Percentiles rank a stretch among this genome's conserved stretches.
Conservation (phyloP, 2,797 vertebrate genomes). For the Microctenopoma stevenorrisi region DNA sequence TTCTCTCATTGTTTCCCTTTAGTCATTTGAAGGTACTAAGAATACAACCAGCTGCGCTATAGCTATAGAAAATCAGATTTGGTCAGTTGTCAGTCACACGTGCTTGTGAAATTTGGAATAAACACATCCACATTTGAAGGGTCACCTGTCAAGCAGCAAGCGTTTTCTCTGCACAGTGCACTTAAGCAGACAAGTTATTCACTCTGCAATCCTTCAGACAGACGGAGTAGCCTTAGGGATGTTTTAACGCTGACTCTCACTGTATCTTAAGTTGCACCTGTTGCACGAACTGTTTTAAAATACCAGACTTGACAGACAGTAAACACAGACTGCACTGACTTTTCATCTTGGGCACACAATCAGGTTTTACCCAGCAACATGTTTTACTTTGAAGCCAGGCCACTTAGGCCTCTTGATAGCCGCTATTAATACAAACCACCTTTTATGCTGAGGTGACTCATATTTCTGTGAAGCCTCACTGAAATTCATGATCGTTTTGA, state of each 20-base stretch:
- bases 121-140: constrained; percentile 19
- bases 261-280: constrained; percentile 67
- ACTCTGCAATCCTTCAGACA: constrained; percentile 43
- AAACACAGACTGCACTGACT: constrained; percentile 48
- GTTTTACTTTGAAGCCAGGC: constrained; percentile 24
- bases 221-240: constrained; percentile 33
- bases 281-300: constrained; percentile 51
- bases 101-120: constrained; percentile 16
- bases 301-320: constrained; percentile 59
- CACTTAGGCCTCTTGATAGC: constrained; percentile 34
- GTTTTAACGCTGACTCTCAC: constrained; percentile 54
- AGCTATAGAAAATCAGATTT: neutral
- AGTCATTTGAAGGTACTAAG: neutral
- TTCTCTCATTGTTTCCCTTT: neutral
- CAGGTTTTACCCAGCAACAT: constrained; percentile 59
- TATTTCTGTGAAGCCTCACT: constrained; percentile 49
- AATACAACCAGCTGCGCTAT: neutral
- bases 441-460: constrained; percentile 52
- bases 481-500: constrained; percentile 52
- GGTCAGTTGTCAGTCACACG: neutral
- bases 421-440: constrained; percentile 62
- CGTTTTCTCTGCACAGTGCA: constrained; percentile 14
- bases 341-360: constrained; percentile 40
- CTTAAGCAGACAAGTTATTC: constrained; percentile 48
- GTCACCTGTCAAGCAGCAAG: constrained; percentile 9